phyloP scores from a whole-genome alignment of 2,797 vertebrate genomes.

The Hypotaenidia okinawae region DNA sequence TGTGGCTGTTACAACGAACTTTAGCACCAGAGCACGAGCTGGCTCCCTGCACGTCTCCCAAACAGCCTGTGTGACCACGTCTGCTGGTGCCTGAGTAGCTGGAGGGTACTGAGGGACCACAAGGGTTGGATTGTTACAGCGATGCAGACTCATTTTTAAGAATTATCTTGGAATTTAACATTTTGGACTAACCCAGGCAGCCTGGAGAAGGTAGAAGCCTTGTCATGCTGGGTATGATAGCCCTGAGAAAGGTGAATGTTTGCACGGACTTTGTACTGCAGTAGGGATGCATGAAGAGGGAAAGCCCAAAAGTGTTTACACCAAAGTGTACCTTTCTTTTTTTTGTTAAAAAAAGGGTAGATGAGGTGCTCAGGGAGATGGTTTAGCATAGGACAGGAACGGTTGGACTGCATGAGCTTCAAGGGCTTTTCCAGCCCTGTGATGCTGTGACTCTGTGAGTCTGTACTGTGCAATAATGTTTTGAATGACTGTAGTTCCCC shows the following conservation, averaged over 20 bases:
- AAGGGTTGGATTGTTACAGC: not conserved
- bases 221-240: not conserved
- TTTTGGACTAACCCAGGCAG: not conserved
- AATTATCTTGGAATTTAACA: not conserved
- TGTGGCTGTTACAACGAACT: not conserved
- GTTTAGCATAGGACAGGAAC: too few relatives aligned
- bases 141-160: not conserved
- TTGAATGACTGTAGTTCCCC: not conserved
- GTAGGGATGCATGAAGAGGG: not conserved
- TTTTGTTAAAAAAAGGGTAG: too few relatives aligned
- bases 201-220: not conserved
- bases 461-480: too few relatives aligned
- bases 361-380: too few relatives aligned
- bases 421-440: too few relatives aligned
- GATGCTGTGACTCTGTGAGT: too few relatives aligned
- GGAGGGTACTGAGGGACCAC: too few relatives aligned
- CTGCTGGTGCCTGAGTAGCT: not conserved
- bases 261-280: not conserved
- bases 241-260: not conserved
- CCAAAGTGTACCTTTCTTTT: too few relatives aligned
- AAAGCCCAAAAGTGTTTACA: not conserved
- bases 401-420: too few relatives aligned
- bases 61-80: accelerated
- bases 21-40: not conserved
- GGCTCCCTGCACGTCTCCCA: too few relatives aligned